These are phyloP conservation scores for Microcaecilia unicolor DNA, from an alignment of 2,797 vertebrate species.

Conservation along the genomic window DNA sequence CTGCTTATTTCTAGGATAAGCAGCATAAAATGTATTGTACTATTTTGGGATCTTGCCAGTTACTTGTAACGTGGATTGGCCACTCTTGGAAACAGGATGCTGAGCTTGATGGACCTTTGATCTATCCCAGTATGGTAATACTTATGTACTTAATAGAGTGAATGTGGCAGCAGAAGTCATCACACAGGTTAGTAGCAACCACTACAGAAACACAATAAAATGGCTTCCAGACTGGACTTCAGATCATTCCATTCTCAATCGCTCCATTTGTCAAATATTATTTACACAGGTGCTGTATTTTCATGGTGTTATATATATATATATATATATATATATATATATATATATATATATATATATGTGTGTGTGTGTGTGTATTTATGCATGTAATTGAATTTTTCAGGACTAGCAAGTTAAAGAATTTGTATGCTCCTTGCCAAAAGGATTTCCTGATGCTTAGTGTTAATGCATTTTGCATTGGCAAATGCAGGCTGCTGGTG, in stretches of 20 bases:
- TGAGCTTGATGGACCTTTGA: too few relatives aligned
- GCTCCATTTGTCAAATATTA: conserved; percentile 27
- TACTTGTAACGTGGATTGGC: too few relatives aligned
- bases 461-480: conserved; percentile 29
- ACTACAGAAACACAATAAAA: conserved; percentile 19
- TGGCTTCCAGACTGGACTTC: conserved; percentile 45
- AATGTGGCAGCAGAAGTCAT: neutral
- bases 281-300: conserved; percentile 56
- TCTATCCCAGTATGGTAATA: too few relatives aligned
- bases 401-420: conserved; percentile 25
- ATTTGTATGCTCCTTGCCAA: conserved; percentile 33
- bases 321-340: too few relatives aligned
- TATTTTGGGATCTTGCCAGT: too few relatives aligned
- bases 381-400: conserved; percentile 36
- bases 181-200: conserved; percentile 10
- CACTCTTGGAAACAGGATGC: too few relatives aligned
- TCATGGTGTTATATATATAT: too few relatives aligned
- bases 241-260: conserved; percentile 33
- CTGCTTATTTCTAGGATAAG: too few relatives aligned
- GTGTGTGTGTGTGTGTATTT: too few relatives aligned
- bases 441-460: conserved; percentile 41
- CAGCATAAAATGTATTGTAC: too few relatives aligned
- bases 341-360: too few relatives aligned
- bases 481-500: conserved; percentile 29
- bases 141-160: too few relatives aligned